Evolutionary conservation across 2,113 vertebrate species (phyloP).

Genomic region (Phycodurus eques): DNA sequence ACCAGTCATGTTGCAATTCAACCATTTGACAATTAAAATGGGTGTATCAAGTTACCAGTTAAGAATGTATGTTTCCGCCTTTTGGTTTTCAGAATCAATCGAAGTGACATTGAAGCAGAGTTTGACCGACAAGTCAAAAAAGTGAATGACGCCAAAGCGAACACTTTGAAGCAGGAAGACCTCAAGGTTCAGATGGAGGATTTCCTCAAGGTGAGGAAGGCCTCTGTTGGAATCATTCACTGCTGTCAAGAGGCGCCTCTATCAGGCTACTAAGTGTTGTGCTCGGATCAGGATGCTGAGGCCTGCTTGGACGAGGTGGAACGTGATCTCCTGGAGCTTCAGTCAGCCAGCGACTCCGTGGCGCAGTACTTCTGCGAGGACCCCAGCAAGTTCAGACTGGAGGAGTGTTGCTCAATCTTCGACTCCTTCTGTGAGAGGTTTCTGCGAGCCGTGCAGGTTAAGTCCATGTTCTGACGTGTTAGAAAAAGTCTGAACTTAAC

Average conservation of each 20-base stretch:
- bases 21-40: background rate
- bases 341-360: constrained; percentile 59
- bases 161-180: constrained; percentile 62
- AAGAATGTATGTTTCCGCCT: background rate
- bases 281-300: constrained; percentile 60
- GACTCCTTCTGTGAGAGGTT: constrained; percentile 73
- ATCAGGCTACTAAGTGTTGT: background rate
- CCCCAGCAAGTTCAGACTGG: constrained; percentile 66
- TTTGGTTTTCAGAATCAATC: constrained; percentile 59
- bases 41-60: background rate
- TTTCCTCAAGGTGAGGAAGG: constrained; percentile 63
- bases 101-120: constrained; percentile 70
- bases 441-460: constrained; percentile 68
- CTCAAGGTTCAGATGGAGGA: constrained; percentile 68
- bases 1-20: too few relatives aligned
- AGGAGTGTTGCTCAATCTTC: constrained; percentile 76
- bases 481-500: background rate
- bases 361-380: constrained; percentile 78
- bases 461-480: background rate
- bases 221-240: background rate
- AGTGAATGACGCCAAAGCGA: constrained; percentile 53
- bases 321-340: constrained; percentile 51
- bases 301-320: constrained; percentile 53
- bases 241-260: background rate
- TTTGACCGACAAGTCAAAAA: constrained; percentile 58